These are phyloP conservation scores for Actenoides hombroni DNA, from an alignment of 2,113 vertebrate genomes.

Conservation along the genomic window DNA sequence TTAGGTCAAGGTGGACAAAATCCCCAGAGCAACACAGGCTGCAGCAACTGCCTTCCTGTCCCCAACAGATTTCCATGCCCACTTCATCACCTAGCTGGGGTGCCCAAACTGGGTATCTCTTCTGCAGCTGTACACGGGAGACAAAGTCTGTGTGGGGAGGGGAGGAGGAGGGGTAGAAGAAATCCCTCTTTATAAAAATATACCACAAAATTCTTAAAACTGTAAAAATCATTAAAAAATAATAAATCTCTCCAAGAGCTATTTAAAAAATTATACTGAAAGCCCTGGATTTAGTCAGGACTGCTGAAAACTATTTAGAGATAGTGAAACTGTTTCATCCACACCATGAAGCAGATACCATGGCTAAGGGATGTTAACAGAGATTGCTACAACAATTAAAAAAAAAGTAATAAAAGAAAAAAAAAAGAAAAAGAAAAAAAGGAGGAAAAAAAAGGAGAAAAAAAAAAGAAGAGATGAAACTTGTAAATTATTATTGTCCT, in stretches of 20 bases:
- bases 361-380: not conserved
- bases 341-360: not conserved
- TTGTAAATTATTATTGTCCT: not conserved
- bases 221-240: not conserved
- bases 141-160: not conserved
- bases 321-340: not conserved
- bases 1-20: not conserved
- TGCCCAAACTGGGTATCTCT: not conserved
- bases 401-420: not conserved
- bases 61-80: not conserved
- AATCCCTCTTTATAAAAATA: not conserved
- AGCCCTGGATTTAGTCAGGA: not conserved
- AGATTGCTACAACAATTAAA: not conserved
- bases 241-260: not conserved
- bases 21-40: not conserved
- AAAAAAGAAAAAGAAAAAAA: not conserved
- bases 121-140: fast-evolving
- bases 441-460: not conserved
- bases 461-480: not conserved
- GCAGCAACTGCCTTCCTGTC: not conserved
- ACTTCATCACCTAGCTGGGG: not conserved
- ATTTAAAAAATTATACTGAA: not conserved
- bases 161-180: not conserved
- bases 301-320: not conserved
- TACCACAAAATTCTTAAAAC: not conserved